phyloP scores from a whole-genome alignment of 53 echinoderm and acorn worm genomes.

The Paracentrotus lividus region DNA sequence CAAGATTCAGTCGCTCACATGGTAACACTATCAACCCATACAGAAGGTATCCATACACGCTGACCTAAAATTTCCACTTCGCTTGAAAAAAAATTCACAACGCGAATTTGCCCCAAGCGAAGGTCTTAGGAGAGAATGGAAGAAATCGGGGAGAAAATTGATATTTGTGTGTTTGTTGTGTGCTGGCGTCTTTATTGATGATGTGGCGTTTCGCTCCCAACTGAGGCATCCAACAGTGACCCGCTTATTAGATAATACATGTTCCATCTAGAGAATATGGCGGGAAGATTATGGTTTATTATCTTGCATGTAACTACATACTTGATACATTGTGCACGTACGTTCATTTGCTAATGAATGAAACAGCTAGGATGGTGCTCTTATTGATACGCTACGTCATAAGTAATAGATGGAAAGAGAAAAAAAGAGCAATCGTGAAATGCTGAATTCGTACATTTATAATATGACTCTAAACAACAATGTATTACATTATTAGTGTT shows the following conservation, averaged over 20 bases:
- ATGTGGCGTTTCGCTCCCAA: background rate
- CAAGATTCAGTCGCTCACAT: background rate
- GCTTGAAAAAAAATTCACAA: background rate
- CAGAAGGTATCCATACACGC: background rate
- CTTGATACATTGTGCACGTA: background rate
- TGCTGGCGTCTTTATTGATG: slow-evolving; percentile 24
- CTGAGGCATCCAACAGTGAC: slow-evolving; percentile 13
- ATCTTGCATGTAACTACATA: slow-evolving; percentile 22
- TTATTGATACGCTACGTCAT: background rate
- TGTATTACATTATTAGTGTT: no score
- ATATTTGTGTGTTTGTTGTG: slow-evolving; percentile 52
- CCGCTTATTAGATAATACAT: slow-evolving; percentile 39
- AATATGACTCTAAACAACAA: no score
- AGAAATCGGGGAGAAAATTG: slow-evolving; percentile 61
- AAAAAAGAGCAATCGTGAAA: no score
- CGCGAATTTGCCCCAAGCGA: slow-evolving; percentile 10
- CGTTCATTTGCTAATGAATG: slow-evolving; percentile 13
- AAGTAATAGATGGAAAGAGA: background rate
- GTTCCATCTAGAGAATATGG: slow-evolving; percentile 28
- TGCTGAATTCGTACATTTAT: no score
- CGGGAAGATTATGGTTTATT: slow-evolving; percentile 15
- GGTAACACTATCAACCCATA: background rate
- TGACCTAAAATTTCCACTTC: slow-evolving; percentile 39
- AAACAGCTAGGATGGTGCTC: background rate
- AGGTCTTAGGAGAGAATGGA: slow-evolving; percentile 40